phyloP scores from a whole-genome alignment of 1,140 invertebrate species.

The Drosophila sulfurigaster region DNA sequence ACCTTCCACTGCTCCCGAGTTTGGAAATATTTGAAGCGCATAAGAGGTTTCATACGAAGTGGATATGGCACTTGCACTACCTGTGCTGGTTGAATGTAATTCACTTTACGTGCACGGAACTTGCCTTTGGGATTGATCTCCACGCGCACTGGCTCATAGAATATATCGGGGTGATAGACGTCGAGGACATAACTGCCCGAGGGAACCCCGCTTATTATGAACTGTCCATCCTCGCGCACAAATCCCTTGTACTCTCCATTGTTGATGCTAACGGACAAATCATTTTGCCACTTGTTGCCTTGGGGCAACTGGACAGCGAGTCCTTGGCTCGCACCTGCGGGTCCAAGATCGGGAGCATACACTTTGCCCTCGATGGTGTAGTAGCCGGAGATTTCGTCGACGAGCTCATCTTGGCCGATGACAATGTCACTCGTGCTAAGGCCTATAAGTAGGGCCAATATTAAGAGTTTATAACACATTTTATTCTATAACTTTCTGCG shows the following conservation, averaged over 20 bases:
- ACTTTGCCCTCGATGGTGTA: conserved; percentile 92
- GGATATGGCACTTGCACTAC: conserved; percentile 96
- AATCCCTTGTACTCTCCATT: conserved; percentile 95
- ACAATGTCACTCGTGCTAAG: conserved; percentile 47
- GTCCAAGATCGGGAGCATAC: conserved; percentile 87
- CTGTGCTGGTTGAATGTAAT: conserved; percentile 96
- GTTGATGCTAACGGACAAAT: conserved; percentile 93
- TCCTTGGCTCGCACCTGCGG: conserved; percentile 24
- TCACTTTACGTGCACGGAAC: conserved; percentile 96
- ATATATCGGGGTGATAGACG: conserved; percentile 94
- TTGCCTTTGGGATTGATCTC: conserved; percentile 99
- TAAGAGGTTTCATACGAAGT: conserved; percentile 93
- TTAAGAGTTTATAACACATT: conserved; percentile 59
- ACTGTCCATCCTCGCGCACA: conserved; percentile 96
- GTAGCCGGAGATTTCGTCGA: conserved; percentile 72
- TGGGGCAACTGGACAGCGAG: conserved; percentile 86
- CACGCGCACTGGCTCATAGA: conserved; percentile 95
- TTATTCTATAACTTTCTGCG: conserved; percentile 21
- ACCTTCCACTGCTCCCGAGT: conserved; percentile 96
- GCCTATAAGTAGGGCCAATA: conserved; percentile 46
- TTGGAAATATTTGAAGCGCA: conserved; percentile 96
- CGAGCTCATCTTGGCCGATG: conserved; percentile 68
- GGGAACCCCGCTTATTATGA: conserved; percentile 94
- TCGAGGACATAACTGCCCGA: conserved; percentile 98
- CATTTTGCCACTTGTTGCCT: conserved; percentile 88